These are phyloP conservation scores for Nycticorax nycticorax DNA, from an alignment of 2,113 vertebrate species.

Conservation along the genomic window DNA sequence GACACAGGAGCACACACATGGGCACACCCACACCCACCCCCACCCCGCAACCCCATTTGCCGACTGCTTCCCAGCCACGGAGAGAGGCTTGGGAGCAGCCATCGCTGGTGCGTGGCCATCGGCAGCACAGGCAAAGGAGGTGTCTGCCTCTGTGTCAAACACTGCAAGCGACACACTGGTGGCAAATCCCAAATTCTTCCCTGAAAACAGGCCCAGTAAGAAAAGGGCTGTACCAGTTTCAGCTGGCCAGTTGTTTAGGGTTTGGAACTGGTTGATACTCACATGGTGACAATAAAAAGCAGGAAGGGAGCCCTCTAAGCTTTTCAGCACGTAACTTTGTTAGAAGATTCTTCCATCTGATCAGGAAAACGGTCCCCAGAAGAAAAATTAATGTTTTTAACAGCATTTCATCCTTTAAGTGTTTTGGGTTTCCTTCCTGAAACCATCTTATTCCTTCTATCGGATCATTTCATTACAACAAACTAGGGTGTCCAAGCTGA, in stretches of 20 bases:
- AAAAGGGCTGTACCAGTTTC: not conserved
- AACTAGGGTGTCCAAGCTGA: not conserved
- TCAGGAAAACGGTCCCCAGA: not conserved
- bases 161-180: not conserved
- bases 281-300: not conserved
- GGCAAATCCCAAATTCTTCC: not conserved
- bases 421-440: not conserved
- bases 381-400: not conserved
- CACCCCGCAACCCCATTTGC: not conserved
- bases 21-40: fast-evolving
- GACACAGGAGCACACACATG: fast-evolving
- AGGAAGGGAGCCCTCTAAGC: not conserved
- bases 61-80: not conserved
- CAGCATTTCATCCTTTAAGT: not conserved
- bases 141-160: not conserved
- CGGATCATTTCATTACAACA: not conserved
- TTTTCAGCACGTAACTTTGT: not conserved
- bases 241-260: not conserved
- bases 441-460: not conserved
- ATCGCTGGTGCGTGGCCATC: fast-evolving
- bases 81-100: not conserved
- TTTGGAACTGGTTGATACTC: not conserved
- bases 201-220: not conserved
- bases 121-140: not conserved
- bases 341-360: not conserved